Evolutionary conservation across 2,113 vertebrate species (phyloP).

Genomic region (Pionites leucogaster): DNA sequence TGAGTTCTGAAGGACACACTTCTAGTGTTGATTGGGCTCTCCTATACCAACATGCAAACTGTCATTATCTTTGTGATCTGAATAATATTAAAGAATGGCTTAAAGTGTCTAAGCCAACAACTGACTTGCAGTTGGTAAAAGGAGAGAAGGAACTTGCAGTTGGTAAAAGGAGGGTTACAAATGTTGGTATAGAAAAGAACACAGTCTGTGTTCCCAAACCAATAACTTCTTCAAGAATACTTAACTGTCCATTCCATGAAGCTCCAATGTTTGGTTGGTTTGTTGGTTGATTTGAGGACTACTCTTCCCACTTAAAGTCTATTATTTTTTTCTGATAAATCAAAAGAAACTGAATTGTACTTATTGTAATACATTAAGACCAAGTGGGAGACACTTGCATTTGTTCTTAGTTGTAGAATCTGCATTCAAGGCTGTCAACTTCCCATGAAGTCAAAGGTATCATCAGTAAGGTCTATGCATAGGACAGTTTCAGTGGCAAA

Average conservation of each 20-base stretch:
- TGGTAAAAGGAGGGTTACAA: neutral
- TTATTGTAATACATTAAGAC: neutral
- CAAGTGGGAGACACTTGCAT: neutral
- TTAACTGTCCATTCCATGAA: neutral
- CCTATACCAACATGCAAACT: neutral
- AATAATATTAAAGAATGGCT: neutral
- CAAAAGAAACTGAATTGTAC: neutral
- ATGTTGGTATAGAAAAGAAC: neutral
- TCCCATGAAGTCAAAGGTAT: neutral
- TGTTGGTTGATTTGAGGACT: neutral
- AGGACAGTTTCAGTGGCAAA: neutral
- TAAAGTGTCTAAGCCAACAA: neutral
- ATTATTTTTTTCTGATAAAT: neutral
- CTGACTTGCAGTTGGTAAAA: conserved; percentile 11
- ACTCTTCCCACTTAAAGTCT: neutral
- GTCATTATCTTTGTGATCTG: neutral
- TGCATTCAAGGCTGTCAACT: neutral
- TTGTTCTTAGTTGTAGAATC: neutral
- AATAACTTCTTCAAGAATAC: neutral
- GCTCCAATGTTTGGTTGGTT: neutral
- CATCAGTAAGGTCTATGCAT: neutral
- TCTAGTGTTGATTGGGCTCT: neutral
- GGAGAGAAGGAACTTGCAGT: neutral
- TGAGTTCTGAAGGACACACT: neutral
- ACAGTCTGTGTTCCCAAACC: neutral